Evolutionary conservation across 2,113 vertebrate genomes (phyloP), one percentile per base, ranked within the genome.

Genomic region (Plestiodon gilberti): DNA sequence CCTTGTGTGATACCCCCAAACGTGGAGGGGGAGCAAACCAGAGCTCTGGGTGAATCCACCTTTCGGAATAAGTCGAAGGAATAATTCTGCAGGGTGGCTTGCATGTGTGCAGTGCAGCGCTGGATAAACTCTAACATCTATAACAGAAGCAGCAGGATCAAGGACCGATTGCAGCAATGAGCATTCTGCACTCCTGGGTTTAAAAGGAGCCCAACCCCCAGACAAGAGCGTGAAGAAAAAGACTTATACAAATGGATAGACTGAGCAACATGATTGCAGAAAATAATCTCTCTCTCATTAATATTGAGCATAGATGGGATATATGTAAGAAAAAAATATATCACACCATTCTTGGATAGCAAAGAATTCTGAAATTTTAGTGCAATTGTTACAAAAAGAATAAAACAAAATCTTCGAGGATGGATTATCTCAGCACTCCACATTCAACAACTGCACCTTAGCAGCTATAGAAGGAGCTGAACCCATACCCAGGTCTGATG

Each of bases 81-180:
- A 14, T 94, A 94, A 18, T 90, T 93, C 73, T 95, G 96, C 38
- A 97, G 25, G 14, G 97, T 78, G 81, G 96, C 95, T 73, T 97
- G 96, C 97, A 98, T 98, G 86, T 96, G 96, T 1, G 87, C 89
- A 0, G 93, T 88, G 11, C 97, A 98, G 30, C 96, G 96, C 89
- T 96, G 95, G 82, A 98, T 96, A 43, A 98, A 98, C 23, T 97
- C 94, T 59, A 97, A 88, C 95, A 98, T 96, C 98, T 98, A 88
- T 22, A 91, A 92, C 14, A 82, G 23, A 89, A 0, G 4, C 57
- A 0, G 1, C 28, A 57, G 2, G 15, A 18, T 48, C 43, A 48
- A 48, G 11, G 30, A 23, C 43, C 2, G 59, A 87, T 48, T 30
- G 81, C 28, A 4, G 67, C 52, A 62, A 30, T 76, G 57, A 1